Percentiles rank a stretch among this genome's conserved stretches.
These are phyloP conservation scores for Tragopan temminckii DNA, from an alignment of 2,797 vertebrate species.

Conservation along the genomic window DNA sequence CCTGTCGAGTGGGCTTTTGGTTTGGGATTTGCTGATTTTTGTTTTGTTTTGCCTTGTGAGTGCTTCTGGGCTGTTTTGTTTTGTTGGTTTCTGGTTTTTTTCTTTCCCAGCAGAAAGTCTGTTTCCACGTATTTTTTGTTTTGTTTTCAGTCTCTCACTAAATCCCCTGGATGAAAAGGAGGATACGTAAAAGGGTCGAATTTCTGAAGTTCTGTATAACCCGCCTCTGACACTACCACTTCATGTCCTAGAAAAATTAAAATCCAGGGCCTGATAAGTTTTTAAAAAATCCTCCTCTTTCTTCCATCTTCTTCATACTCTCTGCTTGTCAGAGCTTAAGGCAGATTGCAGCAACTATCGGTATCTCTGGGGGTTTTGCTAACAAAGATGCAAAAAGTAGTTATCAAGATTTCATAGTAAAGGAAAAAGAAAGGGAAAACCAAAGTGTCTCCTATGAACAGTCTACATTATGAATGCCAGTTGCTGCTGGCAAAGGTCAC, in stretches of 20 bases:
- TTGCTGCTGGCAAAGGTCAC: neutral
- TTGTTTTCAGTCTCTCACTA: conserved; percentile 1
- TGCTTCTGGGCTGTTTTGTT: neutral
- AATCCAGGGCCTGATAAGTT: neutral
- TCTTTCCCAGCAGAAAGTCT: neutral
- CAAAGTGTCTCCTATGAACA: neutral
- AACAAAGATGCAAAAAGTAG: neutral
- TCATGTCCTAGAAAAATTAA: neutral
- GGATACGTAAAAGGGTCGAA: neutral
- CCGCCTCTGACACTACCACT: neutral
- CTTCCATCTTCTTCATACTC: neutral
- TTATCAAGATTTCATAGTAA: neutral
- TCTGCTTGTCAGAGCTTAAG: conserved; percentile 10
- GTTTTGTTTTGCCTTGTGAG: conserved; percentile 1
- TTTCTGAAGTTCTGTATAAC: neutral
- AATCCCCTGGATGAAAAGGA: neutral
- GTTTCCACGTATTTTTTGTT: neutral
- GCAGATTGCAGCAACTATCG: conserved; percentile 15
- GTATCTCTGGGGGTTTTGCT: neutral
- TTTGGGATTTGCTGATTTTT: conserved; percentile 5
- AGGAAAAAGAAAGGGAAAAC: neutral
- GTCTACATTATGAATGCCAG: neutral
- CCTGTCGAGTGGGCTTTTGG: neutral
- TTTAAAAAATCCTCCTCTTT: neutral
- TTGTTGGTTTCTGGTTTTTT: neutral